phyloP scores from a whole-genome alignment of 1,140 invertebrate species.

The Diachasmimorpha longicaudata region DNA sequence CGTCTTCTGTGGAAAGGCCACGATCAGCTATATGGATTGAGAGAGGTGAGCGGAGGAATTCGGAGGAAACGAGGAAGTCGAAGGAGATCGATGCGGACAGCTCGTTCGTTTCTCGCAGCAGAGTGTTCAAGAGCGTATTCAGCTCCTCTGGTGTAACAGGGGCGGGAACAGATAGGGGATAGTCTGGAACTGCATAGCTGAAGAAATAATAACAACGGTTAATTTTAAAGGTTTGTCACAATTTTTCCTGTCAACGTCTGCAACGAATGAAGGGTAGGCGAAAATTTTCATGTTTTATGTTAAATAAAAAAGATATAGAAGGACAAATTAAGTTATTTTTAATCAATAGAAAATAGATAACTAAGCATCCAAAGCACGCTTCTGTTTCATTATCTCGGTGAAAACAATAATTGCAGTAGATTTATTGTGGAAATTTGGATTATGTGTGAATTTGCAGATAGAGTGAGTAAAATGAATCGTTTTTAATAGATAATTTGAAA shows the following conservation, averaged over 20 bases:
- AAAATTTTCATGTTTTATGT: too few relatives aligned
- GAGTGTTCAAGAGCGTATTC: slow-evolving; percentile 81
- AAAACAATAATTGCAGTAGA: too few relatives aligned
- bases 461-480: too few relatives aligned
- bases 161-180: slow-evolving; percentile 79
- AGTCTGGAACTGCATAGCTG: slow-evolving; percentile 88
- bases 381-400: too few relatives aligned
- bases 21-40: slow-evolving; percentile 74
- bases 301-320: too few relatives aligned
- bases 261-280: too few relatives aligned
- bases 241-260: background rate
- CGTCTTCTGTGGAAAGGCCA: slow-evolving; percentile 74
- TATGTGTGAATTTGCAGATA: too few relatives aligned
- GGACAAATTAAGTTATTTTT: too few relatives aligned
- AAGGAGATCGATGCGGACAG: slow-evolving; percentile 62
- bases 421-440: too few relatives aligned
- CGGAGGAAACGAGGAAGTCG: slow-evolving; percentile 86
- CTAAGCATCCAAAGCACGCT: too few relatives aligned
- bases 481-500: too few relatives aligned
- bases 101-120: slow-evolving; percentile 71
- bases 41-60: slow-evolving; percentile 76
- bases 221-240: background rate
- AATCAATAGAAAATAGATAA: too few relatives aligned
- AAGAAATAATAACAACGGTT: slow-evolving; percentile 41
- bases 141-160: slow-evolving; percentile 73